These are phyloP conservation scores for Coreius guichenoti DNA, from an alignment of 2,797 vertebrate genomes.

Conservation along the genomic window DNA sequence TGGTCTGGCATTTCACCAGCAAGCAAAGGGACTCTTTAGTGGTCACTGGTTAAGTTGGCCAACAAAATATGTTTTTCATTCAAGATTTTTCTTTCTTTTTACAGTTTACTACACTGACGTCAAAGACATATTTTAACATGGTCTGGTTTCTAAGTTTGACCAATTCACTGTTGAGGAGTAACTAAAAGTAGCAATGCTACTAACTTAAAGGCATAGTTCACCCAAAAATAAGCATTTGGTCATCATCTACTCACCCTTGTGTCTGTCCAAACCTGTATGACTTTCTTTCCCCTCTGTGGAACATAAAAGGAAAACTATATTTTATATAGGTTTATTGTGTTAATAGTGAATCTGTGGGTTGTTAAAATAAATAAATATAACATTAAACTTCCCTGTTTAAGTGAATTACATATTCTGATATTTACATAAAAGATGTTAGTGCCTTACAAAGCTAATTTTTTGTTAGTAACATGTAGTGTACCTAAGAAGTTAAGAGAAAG, in stretches of 20 bases:
- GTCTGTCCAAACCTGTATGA: background rate
- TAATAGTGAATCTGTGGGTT: background rate
- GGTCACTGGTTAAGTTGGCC: constrained; percentile 62
- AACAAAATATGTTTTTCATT: constrained; percentile 33
- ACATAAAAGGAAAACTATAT: background rate
- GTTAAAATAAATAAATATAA: background rate
- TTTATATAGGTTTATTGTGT: background rate
- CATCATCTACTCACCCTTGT: background rate
- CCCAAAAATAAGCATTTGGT: background rate
- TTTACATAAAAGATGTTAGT: background rate
- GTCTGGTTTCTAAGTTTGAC: constrained; percentile 16
- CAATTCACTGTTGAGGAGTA: background rate
- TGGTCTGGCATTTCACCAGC: constrained; percentile 59
- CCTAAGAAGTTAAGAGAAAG: background rate
- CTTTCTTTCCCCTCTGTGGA: background rate
- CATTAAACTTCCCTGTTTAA: background rate
- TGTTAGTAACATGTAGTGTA: background rate
- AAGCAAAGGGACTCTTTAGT: constrained; percentile 57
- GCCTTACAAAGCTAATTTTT: background rate
- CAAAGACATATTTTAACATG: constrained; percentile 22
- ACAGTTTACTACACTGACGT: constrained; percentile 31
- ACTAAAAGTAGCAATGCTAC: background rate
- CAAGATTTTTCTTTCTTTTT: constrained; percentile 21
- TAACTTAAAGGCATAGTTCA: background rate
- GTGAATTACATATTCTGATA: background rate